Conservation (phyloP, 2,113 vertebrate species). For the Hippocampus barbouri region DNA sequence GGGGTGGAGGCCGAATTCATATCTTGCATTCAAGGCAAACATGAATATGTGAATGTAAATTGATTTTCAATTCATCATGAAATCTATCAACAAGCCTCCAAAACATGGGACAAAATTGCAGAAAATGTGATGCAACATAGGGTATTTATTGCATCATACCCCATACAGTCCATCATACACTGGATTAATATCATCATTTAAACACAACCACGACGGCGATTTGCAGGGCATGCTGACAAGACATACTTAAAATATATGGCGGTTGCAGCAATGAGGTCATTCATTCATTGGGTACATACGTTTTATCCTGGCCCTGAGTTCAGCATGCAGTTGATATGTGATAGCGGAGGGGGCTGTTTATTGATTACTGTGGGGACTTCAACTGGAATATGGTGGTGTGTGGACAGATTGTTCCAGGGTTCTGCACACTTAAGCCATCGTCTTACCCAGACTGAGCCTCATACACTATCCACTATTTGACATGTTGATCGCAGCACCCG, state of each 20-base stretch:
- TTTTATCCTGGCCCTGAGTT: slow-evolving; percentile 45
- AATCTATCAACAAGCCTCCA: slow-evolving; percentile 75
- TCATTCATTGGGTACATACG: slow-evolving; percentile 36
- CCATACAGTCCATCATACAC: neutral
- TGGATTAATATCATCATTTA: neutral
- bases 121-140: neutral
- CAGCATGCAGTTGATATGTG: slow-evolving; percentile 62
- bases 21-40: slow-evolving; percentile 79
- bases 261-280: slow-evolving; percentile 27
- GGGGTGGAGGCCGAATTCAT: slow-evolving; percentile 74
- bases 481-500: slow-evolving; percentile 41
- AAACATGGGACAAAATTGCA: slow-evolving; percentile 3
- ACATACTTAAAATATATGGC: slow-evolving; percentile 7
- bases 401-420: slow-evolving; percentile 47
- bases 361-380: slow-evolving; percentile 64
- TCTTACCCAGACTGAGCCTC: slow-evolving; percentile 31
- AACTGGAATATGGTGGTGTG: slow-evolving; percentile 42
- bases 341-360: slow-evolving; percentile 53
- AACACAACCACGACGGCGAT: neutral
- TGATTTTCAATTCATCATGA: slow-evolving; percentile 88
- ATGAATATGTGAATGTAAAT: slow-evolving; percentile 87
- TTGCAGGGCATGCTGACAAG: slow-evolving; percentile 14
- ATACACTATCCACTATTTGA: slow-evolving; percentile 49
- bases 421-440: slow-evolving; percentile 40
- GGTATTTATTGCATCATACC: neutral